These are phyloP conservation scores for Characodon lateralis DNA, from an alignment of 2,797 vertebrate genomes.

Conservation along the genomic window DNA sequence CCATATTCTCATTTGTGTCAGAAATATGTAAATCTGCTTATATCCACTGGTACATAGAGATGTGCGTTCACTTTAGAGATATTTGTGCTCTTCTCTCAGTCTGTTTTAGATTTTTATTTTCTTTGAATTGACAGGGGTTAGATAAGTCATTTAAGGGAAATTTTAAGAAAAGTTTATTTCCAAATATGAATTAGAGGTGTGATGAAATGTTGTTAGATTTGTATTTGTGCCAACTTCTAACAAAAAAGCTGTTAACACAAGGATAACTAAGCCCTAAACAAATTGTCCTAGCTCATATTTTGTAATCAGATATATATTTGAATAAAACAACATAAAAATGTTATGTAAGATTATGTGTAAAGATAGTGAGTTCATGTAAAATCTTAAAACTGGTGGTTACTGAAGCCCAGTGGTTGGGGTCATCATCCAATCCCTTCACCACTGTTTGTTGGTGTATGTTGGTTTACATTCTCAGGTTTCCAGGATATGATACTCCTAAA, in stretches of 20 bases:
- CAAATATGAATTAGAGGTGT: neutral
- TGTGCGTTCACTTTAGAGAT: slow-evolving; percentile 32
- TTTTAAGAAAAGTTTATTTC: neutral
- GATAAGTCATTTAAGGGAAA: neutral
- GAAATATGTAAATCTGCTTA: slow-evolving; percentile 58
- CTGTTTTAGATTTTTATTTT: neutral
- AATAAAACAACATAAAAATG: neutral
- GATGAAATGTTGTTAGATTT: neutral
- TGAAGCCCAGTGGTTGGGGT: neutral
- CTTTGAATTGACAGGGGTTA: slow-evolving; percentile 6
- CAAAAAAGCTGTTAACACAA: neutral
- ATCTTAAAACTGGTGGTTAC: neutral
- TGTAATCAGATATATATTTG: neutral
- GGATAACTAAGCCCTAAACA: neutral
- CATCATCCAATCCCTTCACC: too few species aligned
- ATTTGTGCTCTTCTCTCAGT: neutral
- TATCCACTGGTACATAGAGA: slow-evolving; percentile 20
- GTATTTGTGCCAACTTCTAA: neutral
- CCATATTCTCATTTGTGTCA: slow-evolving; percentile 23
- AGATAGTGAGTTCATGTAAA: neutral
- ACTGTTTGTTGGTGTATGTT: too few species aligned
- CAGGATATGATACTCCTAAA: neutral
- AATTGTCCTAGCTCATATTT: neutral
- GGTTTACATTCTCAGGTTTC: too few species aligned
- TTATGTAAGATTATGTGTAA: neutral